Percentiles rank a stretch among this genome's conserved stretches.
These are phyloP conservation scores for Borostomias antarcticus DNA, from an alignment of 2,797 vertebrate species.

Conservation along the genomic window DNA sequence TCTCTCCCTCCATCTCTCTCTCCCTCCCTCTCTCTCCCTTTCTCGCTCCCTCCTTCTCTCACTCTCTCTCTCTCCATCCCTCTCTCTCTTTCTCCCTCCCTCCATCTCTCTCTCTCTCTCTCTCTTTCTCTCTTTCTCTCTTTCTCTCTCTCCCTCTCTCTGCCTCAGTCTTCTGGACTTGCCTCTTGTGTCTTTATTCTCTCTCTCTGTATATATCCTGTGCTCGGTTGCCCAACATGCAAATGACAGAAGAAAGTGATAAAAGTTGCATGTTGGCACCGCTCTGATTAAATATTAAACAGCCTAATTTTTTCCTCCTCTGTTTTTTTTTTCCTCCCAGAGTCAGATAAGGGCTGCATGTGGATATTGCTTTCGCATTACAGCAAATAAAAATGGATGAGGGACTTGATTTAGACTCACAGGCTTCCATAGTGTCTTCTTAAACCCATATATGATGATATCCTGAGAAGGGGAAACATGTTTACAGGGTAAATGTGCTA, in stretches of 20 bases:
- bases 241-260: constrained; percentile 80
- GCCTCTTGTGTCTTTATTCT: constrained; percentile 14
- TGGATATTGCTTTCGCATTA: constrained; percentile 79
- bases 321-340: constrained; percentile 33
- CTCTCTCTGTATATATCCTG: constrained; percentile 64
- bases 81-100: constrained; percentile 25
- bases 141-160: constrained; percentile 18
- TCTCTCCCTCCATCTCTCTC: constrained; percentile 15
- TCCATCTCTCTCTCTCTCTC: constrained; percentile 2
- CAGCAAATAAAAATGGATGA: constrained; percentile 56
- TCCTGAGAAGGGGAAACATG: constrained; percentile 35
- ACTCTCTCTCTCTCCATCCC: constrained; percentile 49
- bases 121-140: constrained; percentile 24
- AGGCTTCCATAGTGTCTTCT: constrained; percentile 53
- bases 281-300: constrained; percentile 82
- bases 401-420: constrained; percentile 63
- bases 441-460: constrained; percentile 59
- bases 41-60: not conserved
- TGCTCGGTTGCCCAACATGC: constrained; percentile 71
- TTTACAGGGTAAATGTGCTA: constrained; percentile 37
- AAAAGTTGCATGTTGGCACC: constrained; percentile 80
- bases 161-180: constrained; percentile 5
- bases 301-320: constrained; percentile 50
- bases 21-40: constrained; percentile 1
- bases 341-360: constrained; percentile 69